These are phyloP conservation scores for Austrofundulus limnaeus DNA, from an alignment of 2,113 vertebrate species.

Conservation along the genomic window DNA sequence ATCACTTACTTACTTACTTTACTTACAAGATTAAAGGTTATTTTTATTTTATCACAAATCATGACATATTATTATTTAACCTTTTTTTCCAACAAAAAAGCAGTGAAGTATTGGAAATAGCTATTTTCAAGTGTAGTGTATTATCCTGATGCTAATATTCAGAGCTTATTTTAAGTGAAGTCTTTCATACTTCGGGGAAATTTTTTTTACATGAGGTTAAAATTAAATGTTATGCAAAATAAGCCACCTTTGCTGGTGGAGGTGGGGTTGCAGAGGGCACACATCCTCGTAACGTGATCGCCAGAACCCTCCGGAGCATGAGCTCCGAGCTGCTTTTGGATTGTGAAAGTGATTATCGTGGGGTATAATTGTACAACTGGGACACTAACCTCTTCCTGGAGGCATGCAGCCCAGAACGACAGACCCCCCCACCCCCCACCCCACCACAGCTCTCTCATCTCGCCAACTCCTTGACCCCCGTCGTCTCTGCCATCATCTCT, in stretches of 20 bases:
- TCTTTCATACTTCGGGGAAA: no score
- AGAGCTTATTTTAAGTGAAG: no score
- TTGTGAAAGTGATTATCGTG: constrained; percentile 77
- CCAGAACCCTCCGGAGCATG: constrained; percentile 55
- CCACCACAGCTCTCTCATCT: not conserved
- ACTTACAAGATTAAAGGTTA: no score
- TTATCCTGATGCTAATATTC: no score
- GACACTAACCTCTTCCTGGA: constrained; percentile 63
- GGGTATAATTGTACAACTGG: constrained; percentile 68
- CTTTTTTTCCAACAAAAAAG: no score
- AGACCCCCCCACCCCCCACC: not conserved
- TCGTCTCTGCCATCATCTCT: constrained; percentile 54
- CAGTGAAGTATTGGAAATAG: no score
- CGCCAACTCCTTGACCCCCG: constrained; percentile 65
- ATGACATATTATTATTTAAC: no score
- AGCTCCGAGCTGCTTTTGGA: constrained; percentile 53
- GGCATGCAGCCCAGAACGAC: constrained; percentile 54
- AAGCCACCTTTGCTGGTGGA: constrained; percentile 16
- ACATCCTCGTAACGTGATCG: constrained; percentile 66
- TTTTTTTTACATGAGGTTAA: no score
- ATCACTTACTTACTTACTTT: no score
- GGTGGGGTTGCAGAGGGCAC: constrained; percentile 41
- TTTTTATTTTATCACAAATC: no score
- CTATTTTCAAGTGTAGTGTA: no score
- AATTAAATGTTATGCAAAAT: no score